A percentile compares a stretch with the other conserved stretches of the same genome.
Evolutionary conservation across 2,888 invertebrate genomes (phyloP).

Genomic region (Capitulum mitella): DNA sequence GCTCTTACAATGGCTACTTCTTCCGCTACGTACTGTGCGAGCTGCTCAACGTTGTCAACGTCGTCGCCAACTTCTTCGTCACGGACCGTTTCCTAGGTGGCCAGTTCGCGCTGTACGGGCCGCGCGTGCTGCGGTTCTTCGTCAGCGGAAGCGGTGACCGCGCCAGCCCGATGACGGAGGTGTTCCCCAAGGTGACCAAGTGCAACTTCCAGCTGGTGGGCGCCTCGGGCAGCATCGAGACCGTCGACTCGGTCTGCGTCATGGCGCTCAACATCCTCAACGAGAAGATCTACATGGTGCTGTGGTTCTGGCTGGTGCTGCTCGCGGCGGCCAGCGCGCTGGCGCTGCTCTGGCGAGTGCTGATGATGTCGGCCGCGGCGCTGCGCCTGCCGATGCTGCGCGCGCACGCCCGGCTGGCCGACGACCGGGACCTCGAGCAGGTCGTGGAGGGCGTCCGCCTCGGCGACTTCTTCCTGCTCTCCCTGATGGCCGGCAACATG

Average conservation of each 20-base stretch:
- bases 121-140: slow-evolving; percentile 56
- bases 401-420: background rate
- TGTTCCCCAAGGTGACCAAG: slow-evolving; percentile 78
- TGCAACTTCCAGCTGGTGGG: slow-evolving; percentile 60
- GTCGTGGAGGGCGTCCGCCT: background rate
- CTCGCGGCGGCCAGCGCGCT: slow-evolving; percentile 14
- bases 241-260: slow-evolving; percentile 22
- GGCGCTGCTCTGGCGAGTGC: slow-evolving; percentile 15
- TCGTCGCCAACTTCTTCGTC: slow-evolving; percentile 67
- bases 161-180: slow-evolving; percentile 77
- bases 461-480: slow-evolving; percentile 19
- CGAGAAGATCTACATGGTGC: slow-evolving; percentile 28
- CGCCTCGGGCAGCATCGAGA: slow-evolving; percentile 23
- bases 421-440: background rate
- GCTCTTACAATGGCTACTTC: slow-evolving; percentile 33
- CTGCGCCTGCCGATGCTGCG: slow-evolving; percentile 24
- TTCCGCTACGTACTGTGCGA: slow-evolving; percentile 47
- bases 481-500: background rate
- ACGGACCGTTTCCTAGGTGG: slow-evolving; percentile 81
- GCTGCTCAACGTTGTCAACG: slow-evolving; percentile 49
- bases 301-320: slow-evolving; percentile 28
- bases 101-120: slow-evolving; percentile 55
- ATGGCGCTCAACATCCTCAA: slow-evolving; percentile 27
- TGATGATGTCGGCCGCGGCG: slow-evolving; percentile 21
- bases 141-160: slow-evolving; percentile 75